Evolutionary conservation across 2,888 invertebrate genomes (phyloP).

Genomic region (Nomada ferruginata): DNA sequence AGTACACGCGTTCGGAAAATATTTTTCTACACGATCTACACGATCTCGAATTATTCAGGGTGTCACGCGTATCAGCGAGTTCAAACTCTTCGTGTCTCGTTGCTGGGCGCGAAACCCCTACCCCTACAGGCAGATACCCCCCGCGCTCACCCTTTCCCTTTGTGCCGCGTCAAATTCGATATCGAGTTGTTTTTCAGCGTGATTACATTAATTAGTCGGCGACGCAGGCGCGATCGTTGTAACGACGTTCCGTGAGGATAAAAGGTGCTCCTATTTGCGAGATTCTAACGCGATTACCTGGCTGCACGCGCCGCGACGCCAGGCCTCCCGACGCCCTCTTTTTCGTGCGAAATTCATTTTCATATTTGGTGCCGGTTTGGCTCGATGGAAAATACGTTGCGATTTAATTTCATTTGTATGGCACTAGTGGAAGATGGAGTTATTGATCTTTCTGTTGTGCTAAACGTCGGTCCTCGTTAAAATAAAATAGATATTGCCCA

Average conservation of each 20-base stretch:
- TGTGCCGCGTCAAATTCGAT: constrained; percentile 68
- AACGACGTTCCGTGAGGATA: constrained; percentile 55
- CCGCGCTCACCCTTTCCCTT: constrained; percentile 32
- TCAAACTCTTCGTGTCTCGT: constrained; percentile 66
- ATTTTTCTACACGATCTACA: constrained; percentile 1
- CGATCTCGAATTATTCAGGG: constrained; percentile 64
- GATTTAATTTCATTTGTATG: not conserved
- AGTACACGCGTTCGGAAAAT: too few relatives aligned
- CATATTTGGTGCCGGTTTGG: not conserved
- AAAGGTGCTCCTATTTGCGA: constrained; percentile 59
- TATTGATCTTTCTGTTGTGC: too few relatives aligned
- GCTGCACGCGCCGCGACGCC: not conserved
- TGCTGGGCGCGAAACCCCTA: constrained; percentile 32
- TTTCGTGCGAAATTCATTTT: too few relatives aligned
- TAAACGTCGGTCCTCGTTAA: too few relatives aligned
- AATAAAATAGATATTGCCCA: too few relatives aligned
- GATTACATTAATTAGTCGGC: constrained; percentile 69
- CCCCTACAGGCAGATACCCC: constrained; percentile 4
- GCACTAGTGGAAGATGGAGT: too few relatives aligned
- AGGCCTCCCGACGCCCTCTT: not conserved
- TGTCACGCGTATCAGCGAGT: constrained; percentile 46
- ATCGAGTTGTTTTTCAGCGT: constrained; percentile 71
- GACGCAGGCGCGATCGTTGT: constrained; percentile 64
- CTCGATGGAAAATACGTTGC: not conserved
- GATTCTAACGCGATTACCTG: constrained; percentile 54